Evolutionary conservation across 2,797 vertebrate species (phyloP).

Genomic region (Merluccius polli): DNA sequence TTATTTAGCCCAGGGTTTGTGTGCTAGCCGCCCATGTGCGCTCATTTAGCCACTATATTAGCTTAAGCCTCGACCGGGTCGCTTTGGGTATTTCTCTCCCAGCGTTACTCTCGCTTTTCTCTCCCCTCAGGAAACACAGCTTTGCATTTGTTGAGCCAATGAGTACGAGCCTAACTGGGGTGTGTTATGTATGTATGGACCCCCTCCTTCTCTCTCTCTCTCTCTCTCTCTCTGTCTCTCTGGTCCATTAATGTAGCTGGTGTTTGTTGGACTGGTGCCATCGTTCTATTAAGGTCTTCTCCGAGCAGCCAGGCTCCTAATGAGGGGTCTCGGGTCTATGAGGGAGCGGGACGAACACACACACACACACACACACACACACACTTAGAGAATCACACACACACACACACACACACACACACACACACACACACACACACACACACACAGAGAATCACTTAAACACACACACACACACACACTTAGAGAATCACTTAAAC

Average conservation of each 20-base stretch:
- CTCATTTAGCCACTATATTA: constrained; percentile 15
- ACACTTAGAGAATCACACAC: too few species aligned
- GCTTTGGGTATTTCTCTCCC: constrained; percentile 37
- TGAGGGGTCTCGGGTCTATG: constrained; percentile 63
- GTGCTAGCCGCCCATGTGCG: constrained; percentile 6
- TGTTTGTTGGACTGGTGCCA: constrained; percentile 59
- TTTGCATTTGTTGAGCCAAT: constrained; percentile 60
- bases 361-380: constrained; percentile 18
- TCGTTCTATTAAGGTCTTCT: background rate
- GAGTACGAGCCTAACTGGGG: constrained; percentile 47
- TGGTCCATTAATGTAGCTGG: constrained; percentile 62
- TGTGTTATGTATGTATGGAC: constrained; percentile 33
- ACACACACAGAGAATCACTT: too few species aligned
- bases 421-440: constrained; percentile 4
- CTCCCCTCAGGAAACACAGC: constrained; percentile 41
- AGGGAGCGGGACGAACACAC: constrained; percentile 38
- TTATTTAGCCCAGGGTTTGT: constrained; percentile 14
- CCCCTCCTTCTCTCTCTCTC: constrained; percentile 18
- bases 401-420: too few species aligned
- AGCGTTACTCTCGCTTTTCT: constrained; percentile 39
- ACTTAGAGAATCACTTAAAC: too few species aligned
- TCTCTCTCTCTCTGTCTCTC: constrained; percentile 28
- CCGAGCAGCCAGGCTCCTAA: constrained; percentile 48
- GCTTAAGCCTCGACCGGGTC: constrained; percentile 29
- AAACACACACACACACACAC: too few species aligned